phyloP scores from a whole-genome alignment of 2,797 vertebrate genomes.

The Tauraco hartlaubi region DNA sequence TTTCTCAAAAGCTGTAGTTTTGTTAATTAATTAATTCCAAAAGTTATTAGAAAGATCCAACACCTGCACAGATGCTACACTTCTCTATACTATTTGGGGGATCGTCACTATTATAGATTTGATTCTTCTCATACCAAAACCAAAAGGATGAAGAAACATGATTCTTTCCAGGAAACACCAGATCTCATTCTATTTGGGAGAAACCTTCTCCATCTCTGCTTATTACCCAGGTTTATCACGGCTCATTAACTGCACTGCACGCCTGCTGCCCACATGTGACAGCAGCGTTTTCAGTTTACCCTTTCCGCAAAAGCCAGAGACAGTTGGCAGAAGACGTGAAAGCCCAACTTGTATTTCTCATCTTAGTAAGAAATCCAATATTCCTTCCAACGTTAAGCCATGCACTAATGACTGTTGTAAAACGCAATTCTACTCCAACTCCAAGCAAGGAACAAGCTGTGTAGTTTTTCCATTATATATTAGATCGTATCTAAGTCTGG shows the following conservation, averaged over 20 bases:
- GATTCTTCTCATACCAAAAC: neutral
- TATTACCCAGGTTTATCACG: neutral
- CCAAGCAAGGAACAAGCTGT: neutral
- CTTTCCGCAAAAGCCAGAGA: neutral
- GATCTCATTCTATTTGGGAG: neutral
- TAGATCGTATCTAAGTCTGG: neutral
- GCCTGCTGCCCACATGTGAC: neutral
- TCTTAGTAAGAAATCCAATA: neutral
- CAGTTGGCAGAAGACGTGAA: neutral
- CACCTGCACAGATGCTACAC: neutral
- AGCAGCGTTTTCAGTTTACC: neutral
- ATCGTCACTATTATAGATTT: neutral
- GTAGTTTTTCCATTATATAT: neutral
- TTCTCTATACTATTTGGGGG: neutral
- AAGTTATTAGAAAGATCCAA: neutral
- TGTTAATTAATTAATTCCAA: neutral
- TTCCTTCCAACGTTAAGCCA: neutral
- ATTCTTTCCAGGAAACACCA: neutral
- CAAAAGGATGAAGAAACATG: neutral
- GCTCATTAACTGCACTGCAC: neutral
- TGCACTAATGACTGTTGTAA: neutral
- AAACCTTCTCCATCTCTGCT: neutral
- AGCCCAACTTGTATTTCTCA: neutral
- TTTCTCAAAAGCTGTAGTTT: neutral
- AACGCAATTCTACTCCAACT: neutral